Evolutionary conservation across 2,113 vertebrate genomes (phyloP).

Genomic region (Solea senegalensis): DNA sequence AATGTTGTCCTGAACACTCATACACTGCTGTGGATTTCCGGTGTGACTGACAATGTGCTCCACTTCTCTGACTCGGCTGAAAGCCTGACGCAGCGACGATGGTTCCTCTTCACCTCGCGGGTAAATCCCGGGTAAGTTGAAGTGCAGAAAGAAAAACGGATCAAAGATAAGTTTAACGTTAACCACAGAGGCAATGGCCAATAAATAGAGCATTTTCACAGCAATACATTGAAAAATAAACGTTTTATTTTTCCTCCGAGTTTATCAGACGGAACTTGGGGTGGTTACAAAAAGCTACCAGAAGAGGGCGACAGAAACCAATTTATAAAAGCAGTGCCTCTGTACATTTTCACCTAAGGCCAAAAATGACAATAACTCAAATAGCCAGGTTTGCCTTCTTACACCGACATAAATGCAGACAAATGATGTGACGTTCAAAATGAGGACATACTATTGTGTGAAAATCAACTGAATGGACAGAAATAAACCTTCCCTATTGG

Average conservation of each 20-base stretch:
- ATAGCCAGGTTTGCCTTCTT: too few relatives aligned
- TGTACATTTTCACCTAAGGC: too few relatives aligned
- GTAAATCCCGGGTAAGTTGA: neutral
- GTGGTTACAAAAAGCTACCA: conserved; percentile 10
- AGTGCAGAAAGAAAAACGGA: neutral
- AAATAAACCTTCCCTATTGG: too few relatives aligned
- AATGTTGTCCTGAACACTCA: fast-evolving
- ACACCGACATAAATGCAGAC: too few relatives aligned
- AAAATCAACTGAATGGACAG: too few relatives aligned
- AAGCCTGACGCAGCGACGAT: neutral
- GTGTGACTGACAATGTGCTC: conserved; percentile 41
- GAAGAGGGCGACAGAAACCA: conserved; percentile 25
- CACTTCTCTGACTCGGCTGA: conserved; percentile 25
- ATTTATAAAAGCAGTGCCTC: too few relatives aligned
- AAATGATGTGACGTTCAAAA: too few relatives aligned
- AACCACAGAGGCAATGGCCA: fast-evolving
- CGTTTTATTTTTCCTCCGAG: neutral
- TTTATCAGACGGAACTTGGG: fast-evolving
- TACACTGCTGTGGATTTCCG: neutral
- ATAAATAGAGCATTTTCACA: fast-evolving
- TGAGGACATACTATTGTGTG: too few relatives aligned
- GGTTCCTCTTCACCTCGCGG: conserved; percentile 50
- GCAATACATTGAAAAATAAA: neutral
- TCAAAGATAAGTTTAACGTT: too few relatives aligned
- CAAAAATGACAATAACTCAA: too few relatives aligned